Base-by-base conservation (phyloP, 2,113 vertebrate species). In the Tetraodon nigroviridis region DNA sequence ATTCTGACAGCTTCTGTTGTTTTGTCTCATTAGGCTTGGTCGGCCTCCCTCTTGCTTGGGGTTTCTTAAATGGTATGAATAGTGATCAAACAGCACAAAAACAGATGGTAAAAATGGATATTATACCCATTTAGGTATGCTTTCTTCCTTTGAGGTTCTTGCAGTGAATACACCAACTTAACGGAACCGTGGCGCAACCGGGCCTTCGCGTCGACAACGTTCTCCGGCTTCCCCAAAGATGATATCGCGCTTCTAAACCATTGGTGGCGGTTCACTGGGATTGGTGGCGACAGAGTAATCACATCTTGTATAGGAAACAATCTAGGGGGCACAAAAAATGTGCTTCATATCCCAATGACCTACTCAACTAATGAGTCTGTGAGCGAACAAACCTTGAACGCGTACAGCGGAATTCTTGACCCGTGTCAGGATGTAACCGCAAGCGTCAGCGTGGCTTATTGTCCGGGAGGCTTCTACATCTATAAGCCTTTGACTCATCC, bases 391-490 rank as follows among this genome's bases (percentile, higher is more conserved):
- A 17, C 2, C 3, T 37, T 3, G 5, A 15, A 0, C 21, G 68
- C 41, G 3, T 42, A 55, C 54, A 2, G 0, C 6, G 8, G 10
- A 1, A 0, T 8, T 22, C 0, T 0, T 17, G 11, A 2, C 20
- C 0, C 0, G 0, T 79, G 76, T 17, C 0, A 0, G 4, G 1
- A 0, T 10, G 2, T 19, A 5, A 0, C 0, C 7, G 2, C 27
- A 6, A 0, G 2, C 1, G 8, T 71, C 6, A 13, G 10, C 0
- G 4, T 79, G 18, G 58, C 0, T 5, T 64, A 69, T 8, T 86
- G 84, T 66, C 61, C 67, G 7, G 78, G 10, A 52, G 72, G 68
- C 55, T 86, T 75, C 68, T 81, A 75, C 46, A 55, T 86, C 1
- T 80, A 80, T 44, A 61, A 61, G 24, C 70, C 66, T 40, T 1